Base-by-base conservation (phyloP, 1,140 invertebrate genomes). In the Lepidostoma basale region DNA sequence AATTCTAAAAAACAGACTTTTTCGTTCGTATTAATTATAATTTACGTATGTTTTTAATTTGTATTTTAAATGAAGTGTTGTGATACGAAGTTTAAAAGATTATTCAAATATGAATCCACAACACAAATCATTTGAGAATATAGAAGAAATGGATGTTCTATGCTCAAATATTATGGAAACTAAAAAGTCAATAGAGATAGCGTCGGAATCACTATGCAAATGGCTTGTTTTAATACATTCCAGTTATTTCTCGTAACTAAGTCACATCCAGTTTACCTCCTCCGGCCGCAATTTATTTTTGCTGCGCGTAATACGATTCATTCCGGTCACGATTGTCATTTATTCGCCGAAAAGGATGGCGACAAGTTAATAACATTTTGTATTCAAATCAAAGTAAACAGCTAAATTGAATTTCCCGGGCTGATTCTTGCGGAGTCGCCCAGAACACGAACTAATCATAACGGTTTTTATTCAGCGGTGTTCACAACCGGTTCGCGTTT, bases 351-450 rank as follows among this genome's bases (percentile, higher is more conserved):
- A 58, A 59, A 36, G 59, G 36, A 67, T 39, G 54, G 44, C 54
- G 40, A 45, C 52, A 56, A 58, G 39, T 58, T 52, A 59, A 60
- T 68, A 54, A 54, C 60, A 63, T 69, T 69, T 59, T 54, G 68
- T 59, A 69, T 69, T 69, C 68, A 69, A 69, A 69, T 69, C 60
- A 69, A 69, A 69, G 68, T 62, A 69, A 69, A 69, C 49, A 58
- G 62, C 62, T 16, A 39, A 69, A 69, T 65, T 65, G 45, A 64
- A 69, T 69, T 56, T 22, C 36, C 16, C 54, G 23, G 25, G 28
- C 47, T 60, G 68, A 67, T 67, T 67, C 64, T n/a, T 6, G 28
- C 42, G 25, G 44, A 47, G 18, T 42, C 26, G 14, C 25, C 26
- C 28, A 62, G 47, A 62, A 62, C 47, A 40, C 30, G 28, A 30